These are phyloP conservation scores for Elymnias hypermnestra DNA, from an alignment of 1,140 invertebrate genomes.

Conservation along the genomic window DNA sequence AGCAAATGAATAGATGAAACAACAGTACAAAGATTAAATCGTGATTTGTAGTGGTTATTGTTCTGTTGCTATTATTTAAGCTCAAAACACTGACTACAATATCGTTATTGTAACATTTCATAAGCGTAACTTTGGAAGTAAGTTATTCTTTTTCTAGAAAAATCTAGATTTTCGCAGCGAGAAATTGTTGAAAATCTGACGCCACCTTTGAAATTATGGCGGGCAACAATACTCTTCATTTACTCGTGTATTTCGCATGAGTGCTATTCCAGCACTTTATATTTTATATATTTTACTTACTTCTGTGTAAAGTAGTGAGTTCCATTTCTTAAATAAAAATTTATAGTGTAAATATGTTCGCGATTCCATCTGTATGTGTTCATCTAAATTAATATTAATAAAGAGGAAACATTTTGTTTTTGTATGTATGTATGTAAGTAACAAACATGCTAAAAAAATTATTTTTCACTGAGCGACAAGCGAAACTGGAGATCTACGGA, in stretches of 20 bases:
- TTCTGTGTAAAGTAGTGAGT: no score
- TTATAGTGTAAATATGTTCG: no score
- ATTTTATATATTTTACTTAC: no score
- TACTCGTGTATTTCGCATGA: not conserved
- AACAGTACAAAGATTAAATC: constrained; percentile 15
- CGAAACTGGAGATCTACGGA: no score
- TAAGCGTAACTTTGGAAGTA: not conserved
- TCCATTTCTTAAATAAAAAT: no score
- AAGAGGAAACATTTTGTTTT: no score
- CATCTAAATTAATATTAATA: no score
- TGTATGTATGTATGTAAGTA: no score
- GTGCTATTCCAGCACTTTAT: not conserved
- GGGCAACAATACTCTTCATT: constrained; percentile 4
- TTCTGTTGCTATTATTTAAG: constrained; percentile 10
- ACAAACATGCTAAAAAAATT: no score
- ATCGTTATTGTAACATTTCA: constrained; percentile 1
- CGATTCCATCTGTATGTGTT: no score
- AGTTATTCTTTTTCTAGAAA: not conserved
- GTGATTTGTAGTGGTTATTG: constrained; percentile 13
- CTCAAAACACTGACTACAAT: not conserved
- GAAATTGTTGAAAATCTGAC: constrained; percentile 2
- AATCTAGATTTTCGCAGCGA: constrained; percentile 1
- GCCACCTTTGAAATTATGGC: constrained; percentile 4
- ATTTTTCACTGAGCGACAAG: no score
- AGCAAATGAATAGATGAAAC: constrained; percentile 17